Evolutionary conservation across 2,888 invertebrate genomes (phyloP).

Genomic region (Campoplex nolae): DNA sequence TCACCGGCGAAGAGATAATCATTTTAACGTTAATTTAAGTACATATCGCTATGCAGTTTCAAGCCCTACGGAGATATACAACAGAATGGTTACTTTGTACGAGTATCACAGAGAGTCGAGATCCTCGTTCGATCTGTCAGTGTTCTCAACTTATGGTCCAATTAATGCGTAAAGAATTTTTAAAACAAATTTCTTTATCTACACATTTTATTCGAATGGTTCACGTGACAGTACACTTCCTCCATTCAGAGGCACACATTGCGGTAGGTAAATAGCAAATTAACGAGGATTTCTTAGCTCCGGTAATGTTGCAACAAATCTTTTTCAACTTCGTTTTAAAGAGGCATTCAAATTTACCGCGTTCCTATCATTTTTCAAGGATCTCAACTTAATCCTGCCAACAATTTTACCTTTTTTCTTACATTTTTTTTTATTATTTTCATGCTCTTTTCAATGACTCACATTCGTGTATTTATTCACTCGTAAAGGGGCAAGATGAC

Average conservation of each 20-base stretch:
- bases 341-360: slow-evolving; percentile 19
- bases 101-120: background rate
- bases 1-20: slow-evolving; percentile 18
- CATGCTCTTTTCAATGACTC: background rate
- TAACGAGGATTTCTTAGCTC: slow-evolving; percentile 1
- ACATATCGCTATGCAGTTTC: slow-evolving; percentile 50
- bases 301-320: slow-evolving; percentile 32
- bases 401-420: slow-evolving; percentile 1
- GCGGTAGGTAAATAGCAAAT: slow-evolving; percentile 43
- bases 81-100: slow-evolving; percentile 35
- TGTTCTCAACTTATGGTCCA: slow-evolving; percentile 44
- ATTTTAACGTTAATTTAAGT: slow-evolving; percentile 50
- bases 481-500: slow-evolving; percentile 33
- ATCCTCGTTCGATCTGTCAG: slow-evolving; percentile 26
- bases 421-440: background rate
- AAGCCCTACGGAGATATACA: background rate
- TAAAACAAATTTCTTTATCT: slow-evolving; percentile 14
- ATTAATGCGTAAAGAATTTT: slow-evolving; percentile 33
- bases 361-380: slow-evolving; percentile 41
- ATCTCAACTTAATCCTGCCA: slow-evolving; percentile 34
- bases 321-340: slow-evolving; percentile 2
- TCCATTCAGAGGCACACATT: slow-evolving; percentile 8
- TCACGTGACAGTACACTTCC: slow-evolving; percentile 14
- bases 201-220: background rate
- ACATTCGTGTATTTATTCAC: slow-evolving; percentile 28